phyloP scores from a whole-genome alignment of 1,140 invertebrate genomes.

The Zaprionus davidi region DNA sequence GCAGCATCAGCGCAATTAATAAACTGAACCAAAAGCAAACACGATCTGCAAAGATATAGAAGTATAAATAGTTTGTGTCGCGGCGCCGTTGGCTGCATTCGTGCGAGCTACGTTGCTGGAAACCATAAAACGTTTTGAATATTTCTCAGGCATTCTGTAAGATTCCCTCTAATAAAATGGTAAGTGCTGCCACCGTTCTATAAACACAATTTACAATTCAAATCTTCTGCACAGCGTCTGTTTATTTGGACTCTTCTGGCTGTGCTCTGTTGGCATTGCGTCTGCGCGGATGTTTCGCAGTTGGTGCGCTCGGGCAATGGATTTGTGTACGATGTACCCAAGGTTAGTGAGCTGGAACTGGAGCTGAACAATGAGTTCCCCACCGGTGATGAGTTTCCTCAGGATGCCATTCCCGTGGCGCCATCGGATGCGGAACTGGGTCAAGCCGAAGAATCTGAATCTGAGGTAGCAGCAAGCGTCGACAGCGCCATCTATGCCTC shows the following conservation, averaged over 20 bases:
- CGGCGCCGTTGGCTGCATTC: slow-evolving; percentile 67
- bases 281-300: slow-evolving; percentile 68
- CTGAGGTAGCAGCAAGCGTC: slow-evolving; percentile 14
- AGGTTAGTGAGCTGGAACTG: slow-evolving; percentile 64
- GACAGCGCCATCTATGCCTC: slow-evolving; percentile 39
- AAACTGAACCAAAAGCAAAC: slow-evolving; percentile 66
- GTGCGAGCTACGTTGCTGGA: slow-evolving; percentile 57
- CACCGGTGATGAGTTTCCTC: slow-evolving; percentile 68
- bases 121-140: slow-evolving; percentile 41
- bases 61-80: slow-evolving; percentile 76
- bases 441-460: slow-evolving; percentile 46
- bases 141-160: slow-evolving; percentile 47
- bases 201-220: slow-evolving; percentile 3
- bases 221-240: slow-evolving; percentile 37
- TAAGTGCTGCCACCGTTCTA: slow-evolving; percentile 29
- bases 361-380: slow-evolving; percentile 73
- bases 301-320: slow-evolving; percentile 75
- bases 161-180: slow-evolving; percentile 44
- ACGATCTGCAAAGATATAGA: slow-evolving; percentile 61
- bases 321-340: slow-evolving; percentile 73
- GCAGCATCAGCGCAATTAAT: slow-evolving; percentile 70
- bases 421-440: slow-evolving; percentile 69
- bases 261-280: slow-evolving; percentile 30
- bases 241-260: slow-evolving; percentile 42
- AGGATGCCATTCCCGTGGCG: slow-evolving; percentile 67